Percentiles rank a stretch among this genome's conserved stretches.
These are phyloP conservation scores for Galleria mellonella DNA, from an alignment of 1,140 invertebrate species.

Conservation along the genomic window DNA sequence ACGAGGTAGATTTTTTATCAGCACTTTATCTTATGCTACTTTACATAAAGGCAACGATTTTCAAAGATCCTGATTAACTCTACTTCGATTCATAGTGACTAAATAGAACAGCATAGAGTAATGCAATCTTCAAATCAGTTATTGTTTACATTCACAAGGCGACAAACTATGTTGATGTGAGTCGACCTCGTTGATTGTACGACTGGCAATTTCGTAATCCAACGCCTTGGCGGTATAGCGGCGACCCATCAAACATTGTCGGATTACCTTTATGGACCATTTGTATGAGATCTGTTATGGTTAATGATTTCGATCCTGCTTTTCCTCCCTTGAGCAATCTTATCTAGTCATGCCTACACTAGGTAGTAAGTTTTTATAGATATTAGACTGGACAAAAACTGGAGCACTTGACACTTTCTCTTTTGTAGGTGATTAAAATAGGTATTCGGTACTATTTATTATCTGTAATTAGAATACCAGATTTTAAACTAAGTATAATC, in stretches of 20 bases:
- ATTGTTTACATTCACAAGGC: too few species aligned
- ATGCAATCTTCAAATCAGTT: too few species aligned
- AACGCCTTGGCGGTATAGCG: conserved; percentile 6
- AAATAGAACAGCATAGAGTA: too few species aligned
- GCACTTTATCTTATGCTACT: not conserved
- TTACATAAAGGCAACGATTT: too few species aligned
- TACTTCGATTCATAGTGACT: too few species aligned
- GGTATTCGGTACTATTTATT: too few species aligned
- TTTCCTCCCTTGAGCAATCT: conserved; percentile 33
- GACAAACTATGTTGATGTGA: not conserved
- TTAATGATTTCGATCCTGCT: conserved; percentile 51
- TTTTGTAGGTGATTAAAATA: too few species aligned
- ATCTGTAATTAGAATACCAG: too few species aligned
- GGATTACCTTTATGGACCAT: conserved; percentile 60
- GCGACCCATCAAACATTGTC: conserved; percentile 48
- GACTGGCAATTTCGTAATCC: conserved; percentile 30
- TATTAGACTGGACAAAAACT: too few species aligned
- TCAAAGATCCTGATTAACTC: too few species aligned
- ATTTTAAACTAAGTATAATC: too few species aligned
- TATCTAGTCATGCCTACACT: conserved; percentile 37
- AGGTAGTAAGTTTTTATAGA: not conserved
- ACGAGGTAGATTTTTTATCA: not conserved
- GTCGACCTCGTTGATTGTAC: conserved; percentile 3
- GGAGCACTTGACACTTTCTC: too few species aligned
- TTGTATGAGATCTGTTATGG: conserved; percentile 56